Percentiles rank a stretch among this genome's conserved stretches.
Evolutionary conservation across 2,113 vertebrate genomes (phyloP).

Genomic region (Tauraco erythrolophus): DNA sequence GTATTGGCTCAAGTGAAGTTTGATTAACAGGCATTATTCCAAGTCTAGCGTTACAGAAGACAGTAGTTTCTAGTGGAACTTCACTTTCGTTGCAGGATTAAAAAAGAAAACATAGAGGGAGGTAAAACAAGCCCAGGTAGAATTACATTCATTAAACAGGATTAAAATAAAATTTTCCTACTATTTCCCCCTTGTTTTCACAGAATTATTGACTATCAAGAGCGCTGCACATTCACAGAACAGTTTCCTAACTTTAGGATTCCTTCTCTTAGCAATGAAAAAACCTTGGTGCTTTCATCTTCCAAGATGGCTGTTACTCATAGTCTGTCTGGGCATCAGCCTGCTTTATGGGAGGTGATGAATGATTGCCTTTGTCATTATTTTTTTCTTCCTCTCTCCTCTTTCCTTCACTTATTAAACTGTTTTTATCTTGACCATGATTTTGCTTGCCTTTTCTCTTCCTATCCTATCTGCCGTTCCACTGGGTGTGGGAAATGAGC

Average conservation of each 20-base stretch:
- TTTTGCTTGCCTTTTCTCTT: background rate
- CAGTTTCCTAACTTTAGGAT: background rate
- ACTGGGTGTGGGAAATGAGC: background rate
- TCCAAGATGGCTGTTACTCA: rapidly evolving
- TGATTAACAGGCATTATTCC: background rate
- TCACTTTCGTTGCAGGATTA: background rate
- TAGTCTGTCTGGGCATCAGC: background rate
- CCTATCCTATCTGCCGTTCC: background rate
- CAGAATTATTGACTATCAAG: background rate
- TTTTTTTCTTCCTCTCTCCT: background rate
- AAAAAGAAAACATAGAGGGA: background rate
- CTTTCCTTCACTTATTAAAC: background rate
- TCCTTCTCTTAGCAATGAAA: background rate
- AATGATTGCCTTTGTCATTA: background rate
- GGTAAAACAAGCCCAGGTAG: background rate
- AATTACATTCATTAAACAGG: background rate
- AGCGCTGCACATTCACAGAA: background rate
- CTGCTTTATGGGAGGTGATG: background rate
- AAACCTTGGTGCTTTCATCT: background rate
- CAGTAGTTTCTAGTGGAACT: background rate
- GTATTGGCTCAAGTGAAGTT: background rate
- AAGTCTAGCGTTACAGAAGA: background rate
- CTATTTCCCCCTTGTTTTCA: background rate
- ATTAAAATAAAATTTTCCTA: background rate
- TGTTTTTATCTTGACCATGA: background rate